phyloP scores from a whole-genome alignment of 2,113 vertebrate species.

The Ceyx cyanopectus region DNA sequence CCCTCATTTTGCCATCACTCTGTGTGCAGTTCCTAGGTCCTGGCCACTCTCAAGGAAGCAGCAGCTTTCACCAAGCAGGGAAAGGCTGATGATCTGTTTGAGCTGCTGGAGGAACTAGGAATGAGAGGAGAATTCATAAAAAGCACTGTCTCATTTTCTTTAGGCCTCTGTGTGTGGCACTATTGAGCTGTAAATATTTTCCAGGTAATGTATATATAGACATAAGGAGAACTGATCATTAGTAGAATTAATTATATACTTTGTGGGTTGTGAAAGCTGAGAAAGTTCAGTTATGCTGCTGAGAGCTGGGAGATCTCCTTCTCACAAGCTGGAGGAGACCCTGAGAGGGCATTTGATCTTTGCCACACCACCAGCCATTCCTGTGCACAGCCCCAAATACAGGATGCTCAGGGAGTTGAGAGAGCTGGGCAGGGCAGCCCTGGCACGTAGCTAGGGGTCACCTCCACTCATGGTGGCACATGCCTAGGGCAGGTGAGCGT shows the following conservation, averaged over 20 bases:
- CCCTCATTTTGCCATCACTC: neutral
- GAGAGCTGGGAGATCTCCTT: neutral
- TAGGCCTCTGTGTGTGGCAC: constrained; percentile 40
- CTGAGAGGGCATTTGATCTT: neutral
- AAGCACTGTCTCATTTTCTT: neutral
- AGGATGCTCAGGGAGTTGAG: neutral
- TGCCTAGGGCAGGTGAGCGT: neutral
- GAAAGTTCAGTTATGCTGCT: neutral
- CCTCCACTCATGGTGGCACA: fast-evolving
- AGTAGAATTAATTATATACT: neutral
- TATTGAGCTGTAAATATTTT: constrained; percentile 41
- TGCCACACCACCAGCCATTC: neutral
- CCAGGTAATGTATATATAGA: neutral
- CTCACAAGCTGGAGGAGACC: neutral
- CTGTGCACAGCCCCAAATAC: neutral
- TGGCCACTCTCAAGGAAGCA: fast-evolving
- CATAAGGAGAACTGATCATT: neutral
- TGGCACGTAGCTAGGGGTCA: neutral
- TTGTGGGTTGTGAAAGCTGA: constrained; percentile 8
- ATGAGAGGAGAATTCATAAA: neutral
- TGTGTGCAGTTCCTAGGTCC: neutral
- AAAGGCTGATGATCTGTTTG: neutral
- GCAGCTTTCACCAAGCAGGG: fast-evolving
- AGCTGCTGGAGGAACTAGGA: neutral
- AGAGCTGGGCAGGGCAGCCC: neutral